These are phyloP conservation scores for Eutolmus rufibarbis DNA, from an alignment of 2,888 invertebrate genomes.

Conservation along the genomic window DNA sequence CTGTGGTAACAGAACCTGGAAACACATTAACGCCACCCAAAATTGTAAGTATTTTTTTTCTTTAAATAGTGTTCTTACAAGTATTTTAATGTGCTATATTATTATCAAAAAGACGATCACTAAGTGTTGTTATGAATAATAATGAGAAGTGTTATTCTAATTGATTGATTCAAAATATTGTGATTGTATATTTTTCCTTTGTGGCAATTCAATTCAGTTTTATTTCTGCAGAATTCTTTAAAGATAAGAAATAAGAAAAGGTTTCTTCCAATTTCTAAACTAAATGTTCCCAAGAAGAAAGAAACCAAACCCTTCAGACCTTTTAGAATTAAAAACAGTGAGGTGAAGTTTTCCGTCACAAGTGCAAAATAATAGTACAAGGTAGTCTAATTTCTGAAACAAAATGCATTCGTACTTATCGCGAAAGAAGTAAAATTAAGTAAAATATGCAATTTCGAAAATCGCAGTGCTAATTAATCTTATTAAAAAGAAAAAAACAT, in stretches of 20 bases:
- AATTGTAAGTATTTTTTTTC: conserved; percentile 40
- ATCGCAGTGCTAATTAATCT: no score
- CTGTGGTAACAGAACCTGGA: background rate
- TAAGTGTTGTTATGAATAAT: background rate
- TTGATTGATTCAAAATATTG: background rate
- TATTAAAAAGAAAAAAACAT: no score
- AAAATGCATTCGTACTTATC: background rate
- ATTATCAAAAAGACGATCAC: no score
- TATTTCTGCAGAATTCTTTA: background rate
- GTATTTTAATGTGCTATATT: background rate
- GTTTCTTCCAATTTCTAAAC: background rate
- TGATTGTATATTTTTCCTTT: no score
- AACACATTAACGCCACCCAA: conserved; percentile 42
- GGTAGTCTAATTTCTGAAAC: background rate
- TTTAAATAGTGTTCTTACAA: background rate
- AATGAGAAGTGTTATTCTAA: background rate
- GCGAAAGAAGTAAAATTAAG: no score
- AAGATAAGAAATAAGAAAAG: no score
- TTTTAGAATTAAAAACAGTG: background rate
- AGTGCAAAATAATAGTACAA: no score
- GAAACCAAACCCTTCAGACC: background rate
- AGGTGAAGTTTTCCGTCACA: no score
- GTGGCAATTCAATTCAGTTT: background rate
- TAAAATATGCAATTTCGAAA: no score
- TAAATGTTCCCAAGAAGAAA: background rate